These are phyloP conservation scores for Chelon auratus DNA, from an alignment of 2,797 vertebrate species.

Conservation along the genomic window DNA sequence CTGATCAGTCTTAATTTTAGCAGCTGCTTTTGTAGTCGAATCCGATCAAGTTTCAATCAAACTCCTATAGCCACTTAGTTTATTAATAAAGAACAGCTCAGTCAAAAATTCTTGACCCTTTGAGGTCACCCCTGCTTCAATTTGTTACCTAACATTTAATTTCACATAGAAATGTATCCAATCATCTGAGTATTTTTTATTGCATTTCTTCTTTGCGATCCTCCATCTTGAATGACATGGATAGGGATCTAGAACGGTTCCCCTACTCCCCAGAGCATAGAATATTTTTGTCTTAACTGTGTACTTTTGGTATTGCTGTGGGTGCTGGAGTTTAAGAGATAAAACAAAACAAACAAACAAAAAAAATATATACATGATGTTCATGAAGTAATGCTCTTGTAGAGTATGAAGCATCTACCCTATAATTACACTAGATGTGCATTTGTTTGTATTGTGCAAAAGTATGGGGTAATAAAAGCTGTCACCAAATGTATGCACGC, in stretches of 20 bases:
- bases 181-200: slow-evolving; percentile 32
- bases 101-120: slow-evolving; percentile 1
- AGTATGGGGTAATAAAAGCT: slow-evolving; percentile 71
- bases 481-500: slow-evolving; percentile 28
- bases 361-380: slow-evolving; percentile 66
- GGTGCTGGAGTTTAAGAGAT: slow-evolving; percentile 42
- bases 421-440: slow-evolving; percentile 66
- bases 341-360: slow-evolving; percentile 4
- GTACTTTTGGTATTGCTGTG: slow-evolving; percentile 64
- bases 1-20: slow-evolving; percentile 42
- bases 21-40: slow-evolving; percentile 5
- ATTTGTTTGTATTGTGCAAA: slow-evolving; percentile 72
- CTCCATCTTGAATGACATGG: slow-evolving; percentile 31
- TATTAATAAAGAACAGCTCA: slow-evolving; percentile 5
- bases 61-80: slow-evolving; percentile 5
- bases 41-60: background rate
- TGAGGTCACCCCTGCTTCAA: slow-evolving; percentile 12
- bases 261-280: slow-evolving; percentile 46
- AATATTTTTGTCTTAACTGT: slow-evolving; percentile 68
- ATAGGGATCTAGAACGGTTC: slow-evolving; percentile 39
- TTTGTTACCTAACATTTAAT: slow-evolving; percentile 21
- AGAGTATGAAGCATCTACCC: slow-evolving; percentile 73
- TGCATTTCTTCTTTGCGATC: slow-evolving; percentile 35
- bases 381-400: slow-evolving; percentile 78
- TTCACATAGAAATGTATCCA: slow-evolving; percentile 30